These are phyloP conservation scores for Orius insidiosus DNA, from an alignment of 1,140 invertebrate genomes.

Conservation along the genomic window DNA sequence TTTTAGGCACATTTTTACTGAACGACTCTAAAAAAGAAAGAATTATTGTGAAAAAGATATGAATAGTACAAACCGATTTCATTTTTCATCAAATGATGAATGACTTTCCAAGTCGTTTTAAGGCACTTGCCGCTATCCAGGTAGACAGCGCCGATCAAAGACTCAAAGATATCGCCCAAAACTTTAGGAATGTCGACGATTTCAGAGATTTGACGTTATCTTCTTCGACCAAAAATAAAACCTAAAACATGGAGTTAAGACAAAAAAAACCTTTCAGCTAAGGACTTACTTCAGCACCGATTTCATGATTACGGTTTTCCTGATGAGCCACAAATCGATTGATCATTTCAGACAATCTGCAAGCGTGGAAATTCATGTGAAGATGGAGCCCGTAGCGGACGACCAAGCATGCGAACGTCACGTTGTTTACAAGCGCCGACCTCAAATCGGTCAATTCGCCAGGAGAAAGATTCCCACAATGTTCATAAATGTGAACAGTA, in stretches of 20 bases:
- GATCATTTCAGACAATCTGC: conserved; percentile 45
- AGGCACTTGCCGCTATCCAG: conserved; percentile 68
- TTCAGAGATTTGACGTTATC: conserved; percentile 43
- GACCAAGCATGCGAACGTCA: conserved; percentile 75
- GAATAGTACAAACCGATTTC: conserved; percentile 37
- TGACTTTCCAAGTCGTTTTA: conserved; percentile 63
- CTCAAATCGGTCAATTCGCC: conserved; percentile 81
- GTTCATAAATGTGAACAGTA: conserved; percentile 71
- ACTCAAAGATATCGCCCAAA: conserved; percentile 89
- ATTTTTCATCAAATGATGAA: conserved; percentile 52
- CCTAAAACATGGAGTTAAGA: conserved; percentile 15
- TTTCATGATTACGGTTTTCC: conserved; percentile 43
- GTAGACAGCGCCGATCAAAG: conserved; percentile 79
- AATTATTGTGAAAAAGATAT: neutral
- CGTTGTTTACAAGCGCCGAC: conserved; percentile 88
- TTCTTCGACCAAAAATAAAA: conserved; percentile 46
- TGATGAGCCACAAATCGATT: conserved; percentile 67
- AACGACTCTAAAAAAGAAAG: conserved; percentile 41
- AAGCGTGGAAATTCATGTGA: conserved; percentile 44
- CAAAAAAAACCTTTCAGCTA: too few species aligned
- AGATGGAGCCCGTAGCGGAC: conserved; percentile 72
- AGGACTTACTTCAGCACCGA: conserved; percentile 36
- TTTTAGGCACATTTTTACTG: conserved; percentile 67
- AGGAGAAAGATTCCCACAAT: conserved; percentile 43
- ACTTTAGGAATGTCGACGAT: conserved; percentile 83